phyloP scores from a whole-genome alignment of 2,888 invertebrate genomes.

The Eupithecia abbreviata region DNA sequence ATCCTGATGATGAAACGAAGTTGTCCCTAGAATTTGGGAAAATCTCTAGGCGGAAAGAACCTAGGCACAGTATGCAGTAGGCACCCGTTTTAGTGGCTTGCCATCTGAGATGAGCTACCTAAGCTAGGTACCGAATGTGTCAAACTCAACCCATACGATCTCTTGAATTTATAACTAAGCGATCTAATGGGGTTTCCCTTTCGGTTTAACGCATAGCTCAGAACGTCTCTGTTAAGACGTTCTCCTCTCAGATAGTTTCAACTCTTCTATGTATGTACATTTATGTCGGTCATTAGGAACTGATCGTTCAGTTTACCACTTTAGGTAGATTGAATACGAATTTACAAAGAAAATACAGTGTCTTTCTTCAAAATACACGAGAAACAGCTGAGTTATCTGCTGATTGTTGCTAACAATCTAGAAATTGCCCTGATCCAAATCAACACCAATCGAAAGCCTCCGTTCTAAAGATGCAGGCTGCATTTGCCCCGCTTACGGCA shows the following conservation, averaged over 20 bases:
- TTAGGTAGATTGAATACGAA: neutral
- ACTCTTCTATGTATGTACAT: too few species aligned
- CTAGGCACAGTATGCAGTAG: neutral
- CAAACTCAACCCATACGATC: neutral
- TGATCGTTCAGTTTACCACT: neutral
- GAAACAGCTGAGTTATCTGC: neutral
- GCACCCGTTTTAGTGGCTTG: neutral
- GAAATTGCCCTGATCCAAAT: neutral
- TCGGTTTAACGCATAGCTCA: neutral
- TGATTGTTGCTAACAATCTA: neutral
- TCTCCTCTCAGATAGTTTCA: neutral
- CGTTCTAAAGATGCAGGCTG: neutral
- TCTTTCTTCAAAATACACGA: neutral
- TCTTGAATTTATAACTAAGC: neutral
- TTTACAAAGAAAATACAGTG: neutral
- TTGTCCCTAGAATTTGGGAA: neutral
- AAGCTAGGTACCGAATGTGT: neutral
- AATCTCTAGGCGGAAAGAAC: neutral
- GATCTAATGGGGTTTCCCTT: neutral
- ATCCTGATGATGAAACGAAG: too few species aligned
- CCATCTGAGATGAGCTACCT: neutral
- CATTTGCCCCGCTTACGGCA: neutral
- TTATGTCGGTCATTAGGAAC: neutral
- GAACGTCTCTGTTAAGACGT: neutral
- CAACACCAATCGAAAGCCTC: neutral